A percentile compares a stretch with the other conserved stretches of the same genome.
Conservation (phyloP, 2,888 invertebrate genomes). For the Melolontha melolontha region DNA sequence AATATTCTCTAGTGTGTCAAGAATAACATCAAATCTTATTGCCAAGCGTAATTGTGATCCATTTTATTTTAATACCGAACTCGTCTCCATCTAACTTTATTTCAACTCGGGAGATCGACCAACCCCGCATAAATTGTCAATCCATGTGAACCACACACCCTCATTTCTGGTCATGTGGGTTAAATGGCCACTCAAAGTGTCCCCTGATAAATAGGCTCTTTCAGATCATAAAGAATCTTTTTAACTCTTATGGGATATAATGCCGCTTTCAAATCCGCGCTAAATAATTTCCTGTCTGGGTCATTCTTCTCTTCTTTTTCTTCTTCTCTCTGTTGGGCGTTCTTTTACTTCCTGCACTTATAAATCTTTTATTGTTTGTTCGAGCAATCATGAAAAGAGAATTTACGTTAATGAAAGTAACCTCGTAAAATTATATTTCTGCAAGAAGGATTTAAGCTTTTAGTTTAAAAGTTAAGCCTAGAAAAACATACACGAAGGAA, state of each 20-base stretch:
- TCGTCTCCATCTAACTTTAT: constrained; percentile 16
- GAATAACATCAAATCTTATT: constrained; percentile 4
- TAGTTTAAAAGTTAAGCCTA: too few relatives aligned
- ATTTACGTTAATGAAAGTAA: too few relatives aligned
- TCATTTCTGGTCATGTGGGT: constrained; percentile 21
- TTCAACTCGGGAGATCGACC: constrained; percentile 10
- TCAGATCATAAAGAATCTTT: constrained; percentile 30
- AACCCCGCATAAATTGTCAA: constrained; percentile 30
- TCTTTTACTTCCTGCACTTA: too few relatives aligned
- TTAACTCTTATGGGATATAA: constrained; percentile 15
- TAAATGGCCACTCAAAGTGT: constrained; percentile 34
- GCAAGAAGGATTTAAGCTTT: too few relatives aligned
- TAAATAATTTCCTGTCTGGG: constrained; percentile 37
- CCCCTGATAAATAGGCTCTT: constrained; percentile 35
- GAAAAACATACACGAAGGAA: too few relatives aligned
- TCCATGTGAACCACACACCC: constrained; percentile 18
- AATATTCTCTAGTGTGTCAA: too few relatives aligned
- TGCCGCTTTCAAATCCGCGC: constrained; percentile 29
- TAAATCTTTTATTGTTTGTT: too few relatives aligned
- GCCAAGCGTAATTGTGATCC: background rate
- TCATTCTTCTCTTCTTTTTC: background rate
- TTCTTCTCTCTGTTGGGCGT: too few relatives aligned
- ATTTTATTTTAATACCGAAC: background rate
- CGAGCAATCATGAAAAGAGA: too few relatives aligned
- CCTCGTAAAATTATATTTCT: too few relatives aligned